Percentiles rank a stretch among this genome's conserved stretches.
phyloP scores from a whole-genome alignment of 2,797 vertebrate species.

The Siniperca scherzeri region DNA sequence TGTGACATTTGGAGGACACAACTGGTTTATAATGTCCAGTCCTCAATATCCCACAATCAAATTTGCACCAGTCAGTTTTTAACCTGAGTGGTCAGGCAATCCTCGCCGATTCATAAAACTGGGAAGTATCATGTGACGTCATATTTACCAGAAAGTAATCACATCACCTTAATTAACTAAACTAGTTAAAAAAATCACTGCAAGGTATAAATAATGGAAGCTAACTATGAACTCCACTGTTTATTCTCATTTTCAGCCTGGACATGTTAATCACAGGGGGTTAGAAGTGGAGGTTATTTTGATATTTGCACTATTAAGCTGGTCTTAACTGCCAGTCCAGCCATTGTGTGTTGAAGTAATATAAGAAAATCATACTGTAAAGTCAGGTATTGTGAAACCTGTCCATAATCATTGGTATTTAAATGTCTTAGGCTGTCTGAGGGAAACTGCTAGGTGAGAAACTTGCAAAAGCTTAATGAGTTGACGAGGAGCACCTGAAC shows the following conservation, averaged over 20 bases:
- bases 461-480: background rate
- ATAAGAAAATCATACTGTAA: constrained; percentile 2
- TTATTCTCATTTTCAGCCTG: background rate
- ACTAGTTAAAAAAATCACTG: constrained; percentile 5
- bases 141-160: background rate
- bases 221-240: background rate
- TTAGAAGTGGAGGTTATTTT: background rate
- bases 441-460: background rate
- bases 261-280: background rate
- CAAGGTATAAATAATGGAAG: background rate
- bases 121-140: background rate
- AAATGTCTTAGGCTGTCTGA: background rate
- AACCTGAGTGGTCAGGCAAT: background rate
- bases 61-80: constrained; percentile 6
- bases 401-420: background rate
- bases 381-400: background rate
- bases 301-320: background rate
- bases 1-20: constrained; percentile 14
- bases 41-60: background rate
- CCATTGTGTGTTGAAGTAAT: background rate
- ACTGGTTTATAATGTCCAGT: constrained; percentile 1
- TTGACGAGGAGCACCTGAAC: constrained; percentile 11
- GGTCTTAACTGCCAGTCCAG: background rate
- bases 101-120: constrained; percentile 1
- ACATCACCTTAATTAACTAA: constrained; percentile 4